phyloP scores from a whole-genome alignment of 2,113 vertebrate genomes.

The Alces alces region DNA sequence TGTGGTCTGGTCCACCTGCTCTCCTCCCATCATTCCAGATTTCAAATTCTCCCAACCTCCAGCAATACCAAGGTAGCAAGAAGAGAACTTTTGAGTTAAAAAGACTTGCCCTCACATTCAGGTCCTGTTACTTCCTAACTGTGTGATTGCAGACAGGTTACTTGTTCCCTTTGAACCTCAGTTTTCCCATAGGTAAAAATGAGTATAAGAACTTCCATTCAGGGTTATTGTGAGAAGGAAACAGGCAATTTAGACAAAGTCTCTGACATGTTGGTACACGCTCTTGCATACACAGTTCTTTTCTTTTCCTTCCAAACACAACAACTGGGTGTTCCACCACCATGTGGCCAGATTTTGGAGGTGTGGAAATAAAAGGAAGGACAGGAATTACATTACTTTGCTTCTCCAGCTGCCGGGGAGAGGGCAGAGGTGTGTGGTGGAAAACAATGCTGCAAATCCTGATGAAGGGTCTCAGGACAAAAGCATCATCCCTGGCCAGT shows the following conservation, averaged over 20 bases:
- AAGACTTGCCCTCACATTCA: not conserved
- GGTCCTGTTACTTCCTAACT: not conserved
- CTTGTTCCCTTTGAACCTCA: not conserved
- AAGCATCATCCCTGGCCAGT: not conserved
- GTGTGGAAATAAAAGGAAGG: not conserved
- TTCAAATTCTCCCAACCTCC: not conserved
- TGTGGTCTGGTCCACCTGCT: not conserved
- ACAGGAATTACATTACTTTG: not conserved
- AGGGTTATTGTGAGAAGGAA: not conserved
- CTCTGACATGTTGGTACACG: not conserved
- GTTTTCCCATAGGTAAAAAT: conserved; percentile 13
- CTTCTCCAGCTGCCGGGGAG: not conserved
- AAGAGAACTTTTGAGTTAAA: not conserved
- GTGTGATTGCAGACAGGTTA: not conserved
- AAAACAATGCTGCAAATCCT: not conserved
- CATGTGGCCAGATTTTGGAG: not conserved
- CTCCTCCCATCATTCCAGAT: not conserved
- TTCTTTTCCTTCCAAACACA: not conserved
- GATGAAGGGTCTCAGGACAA: not conserved
- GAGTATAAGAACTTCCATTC: not conserved
- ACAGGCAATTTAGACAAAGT: not conserved
- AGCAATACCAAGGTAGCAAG: not conserved
- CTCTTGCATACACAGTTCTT: not conserved
- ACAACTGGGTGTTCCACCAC: not conserved
- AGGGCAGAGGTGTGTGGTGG: not conserved